A percentile compares a stretch with the other conserved stretches of the same genome.
Conservation (phyloP, 1,140 invertebrate species). For the Caenorhabditis tropicalis region DNA sequence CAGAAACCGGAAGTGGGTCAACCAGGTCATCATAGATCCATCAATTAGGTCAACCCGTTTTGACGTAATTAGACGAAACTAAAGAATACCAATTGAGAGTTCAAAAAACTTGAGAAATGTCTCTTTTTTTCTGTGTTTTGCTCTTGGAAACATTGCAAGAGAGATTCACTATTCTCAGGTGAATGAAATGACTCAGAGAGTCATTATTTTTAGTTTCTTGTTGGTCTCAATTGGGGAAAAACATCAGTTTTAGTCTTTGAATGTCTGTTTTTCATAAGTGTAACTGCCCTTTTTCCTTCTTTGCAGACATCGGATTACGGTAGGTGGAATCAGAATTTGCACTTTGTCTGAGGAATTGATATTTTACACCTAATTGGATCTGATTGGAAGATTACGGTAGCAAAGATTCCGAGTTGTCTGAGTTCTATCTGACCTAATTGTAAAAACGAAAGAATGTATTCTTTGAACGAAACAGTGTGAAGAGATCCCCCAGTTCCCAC, state of each 20-base stretch:
- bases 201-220: not conserved
- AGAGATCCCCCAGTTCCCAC: too few species aligned
- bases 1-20: constrained; percentile 32
- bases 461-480: too few species aligned
- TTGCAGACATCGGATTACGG: too few species aligned
- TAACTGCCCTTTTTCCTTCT: too few species aligned
- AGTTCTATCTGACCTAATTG: not conserved
- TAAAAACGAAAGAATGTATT: too few species aligned
- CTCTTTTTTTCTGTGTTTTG: not conserved
- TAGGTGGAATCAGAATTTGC: too few species aligned
- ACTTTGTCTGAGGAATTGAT: too few species aligned
- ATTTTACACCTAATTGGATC: too few species aligned
- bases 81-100: not conserved
- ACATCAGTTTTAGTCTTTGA: too few species aligned
- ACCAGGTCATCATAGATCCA: not conserved
- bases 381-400: too few species aligned
- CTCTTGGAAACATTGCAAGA: not conserved
- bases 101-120: not conserved
- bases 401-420: not conserved
- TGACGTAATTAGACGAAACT: not conserved
- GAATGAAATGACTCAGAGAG: not conserved
- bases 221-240: not conserved
- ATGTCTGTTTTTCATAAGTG: too few species aligned
- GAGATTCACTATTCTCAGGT: not conserved
- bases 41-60: not conserved